Evolutionary conservation across 1,140 invertebrate species (phyloP), one percentile per base, ranked within the genome.

Genomic region (Leucophenga varia): DNA sequence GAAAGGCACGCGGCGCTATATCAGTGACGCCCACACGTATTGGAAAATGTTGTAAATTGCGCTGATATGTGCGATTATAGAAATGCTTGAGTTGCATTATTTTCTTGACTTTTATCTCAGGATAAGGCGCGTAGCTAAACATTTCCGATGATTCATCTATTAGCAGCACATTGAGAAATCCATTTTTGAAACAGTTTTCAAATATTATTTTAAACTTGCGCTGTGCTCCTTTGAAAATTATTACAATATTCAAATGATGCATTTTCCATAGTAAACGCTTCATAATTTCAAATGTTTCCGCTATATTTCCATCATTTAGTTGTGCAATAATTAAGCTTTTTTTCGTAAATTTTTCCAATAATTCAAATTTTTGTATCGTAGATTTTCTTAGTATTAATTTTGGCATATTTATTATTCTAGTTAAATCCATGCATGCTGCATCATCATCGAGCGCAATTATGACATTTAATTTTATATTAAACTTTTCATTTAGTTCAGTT

Each of bases 121-220:
- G 59, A 41, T 65, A 65, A 0, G 63, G 61, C 16, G 40, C n/a
- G 35, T 59, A 65, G 28, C 44, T 61, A 28, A 41, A 45, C 3
- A 65, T 21, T 1, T 21, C 2, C 9, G 35, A 3, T 3, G 17
- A 34, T 0, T 14, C 2, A 3, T 50, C 10, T 1, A 59, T 14
- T 2, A 59, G 32, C 30, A 67, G 2, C 3, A 41, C 50, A 47
- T 65, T 53, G 1, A 67, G 43, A 6, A 67, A 59, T 0, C 63
- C 63, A 3, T 50, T 13, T 4, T 34, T 8, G 16, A 50, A 65
- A 37, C 61, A 58, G 34, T 47, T 61, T 2, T 2, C 18, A 20
- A 30, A 59, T 3, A 65, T n/a, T n/a, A n/a, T n/a, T n/a, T n/a
- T n/a, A n/a, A n/a, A n/a, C n/a, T n/a, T n/a, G n/a, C n/a, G n/a